Base-by-base conservation (phyloP, 2,113 vertebrate species). In the Neolamprologus fasciatus region DNA sequence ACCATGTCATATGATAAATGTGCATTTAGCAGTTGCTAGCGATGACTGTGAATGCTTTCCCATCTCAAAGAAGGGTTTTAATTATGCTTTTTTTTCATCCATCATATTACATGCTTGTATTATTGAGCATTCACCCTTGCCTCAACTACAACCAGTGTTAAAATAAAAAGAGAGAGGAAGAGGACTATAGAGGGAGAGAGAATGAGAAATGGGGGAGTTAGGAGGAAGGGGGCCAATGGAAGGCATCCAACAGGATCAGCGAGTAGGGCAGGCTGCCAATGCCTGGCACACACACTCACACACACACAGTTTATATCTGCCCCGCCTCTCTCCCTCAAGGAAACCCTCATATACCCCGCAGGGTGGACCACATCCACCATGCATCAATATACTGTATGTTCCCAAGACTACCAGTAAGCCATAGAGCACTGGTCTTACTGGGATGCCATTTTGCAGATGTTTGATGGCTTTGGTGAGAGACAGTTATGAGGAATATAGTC, bases 241-340 rank as follows among this genome's bases (percentile, higher is more conserved):
- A 93, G 93, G 89, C 92, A 91, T 94, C 95, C 95, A 95, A 90
- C 84, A 93, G 95, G 93, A 96, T 95, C 94, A 95, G 95, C 93
- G 93, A 90, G 92, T 91, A 84, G 91, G 95, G 95, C 93, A 91
- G 51, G 86, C 92, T 94, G 95, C 94, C 94, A 96, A 89, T 26
- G 91, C 86, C 92, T 92, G 91, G 87, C 89, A 80, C 87, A 90
- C 86, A 94, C 93, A 91, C 86, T 88, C 92, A 84, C 86, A 90
- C 91, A 91, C 89, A 91, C 80, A 85, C 87, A 90, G 42, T 85
- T 78, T 85, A 68, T 84, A 90, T 91, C 66, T 85, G 84, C 83
- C 84, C 89, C 37, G 47, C 89, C 89, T 92, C 91, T 19, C 79
- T 87, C 92, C 92, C 92, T 90, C 63, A 87, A 93, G 94, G 87